Evolutionary conservation across 2,888 invertebrate genomes (phyloP).

Genomic region (Platerodrilus igneus): DNA sequence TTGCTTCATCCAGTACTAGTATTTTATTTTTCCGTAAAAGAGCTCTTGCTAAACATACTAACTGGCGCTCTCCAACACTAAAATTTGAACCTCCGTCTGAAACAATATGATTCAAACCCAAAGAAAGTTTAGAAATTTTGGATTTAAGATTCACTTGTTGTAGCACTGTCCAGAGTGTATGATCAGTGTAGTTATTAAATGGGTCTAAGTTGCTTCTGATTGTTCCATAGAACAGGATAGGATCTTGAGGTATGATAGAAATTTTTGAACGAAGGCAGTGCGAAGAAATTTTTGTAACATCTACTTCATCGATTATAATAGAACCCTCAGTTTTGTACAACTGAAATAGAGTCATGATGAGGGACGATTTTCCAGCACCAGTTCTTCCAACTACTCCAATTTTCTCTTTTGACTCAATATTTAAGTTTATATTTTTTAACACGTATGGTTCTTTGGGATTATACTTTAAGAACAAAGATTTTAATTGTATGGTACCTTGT

Average conservation of each 20-base stretch:
- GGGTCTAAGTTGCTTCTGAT: slow-evolving; percentile 83
- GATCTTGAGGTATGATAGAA: slow-evolving; percentile 91
- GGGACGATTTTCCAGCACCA: slow-evolving; percentile 82
- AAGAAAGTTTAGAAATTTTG: no score
- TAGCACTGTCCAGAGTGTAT: slow-evolving; percentile 71
- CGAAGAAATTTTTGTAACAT: slow-evolving; percentile 67
- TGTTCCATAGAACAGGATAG: slow-evolving; percentile 80
- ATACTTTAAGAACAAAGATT: slow-evolving; percentile 61
- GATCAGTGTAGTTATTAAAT: slow-evolving; percentile 67
- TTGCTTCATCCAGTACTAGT: slow-evolving; percentile 85
- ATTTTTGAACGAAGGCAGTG: slow-evolving; percentile 75
- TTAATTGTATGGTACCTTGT: slow-evolving; percentile 57
- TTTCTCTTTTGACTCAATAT: slow-evolving; percentile 64
- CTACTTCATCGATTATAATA: slow-evolving; percentile 71
- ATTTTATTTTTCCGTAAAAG: slow-evolving; percentile 75
- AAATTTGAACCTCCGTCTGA: slow-evolving; percentile 77
- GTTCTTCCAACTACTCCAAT: slow-evolving; percentile 84
- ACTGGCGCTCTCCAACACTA: slow-evolving; percentile 83
- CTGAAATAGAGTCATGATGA: slow-evolving; percentile 79
- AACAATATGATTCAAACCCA: slow-evolving; percentile 60
- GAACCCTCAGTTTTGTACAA: slow-evolving; percentile 72
- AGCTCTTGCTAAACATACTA: slow-evolving; percentile 83
- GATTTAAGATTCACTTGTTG: slow-evolving; percentile 69
- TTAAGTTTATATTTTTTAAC: slow-evolving; percentile 61
- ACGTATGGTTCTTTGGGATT: slow-evolving; percentile 59